phyloP scores from a whole-genome alignment of 2,888 invertebrate genomes.

The Diploptera punctata region DNA sequence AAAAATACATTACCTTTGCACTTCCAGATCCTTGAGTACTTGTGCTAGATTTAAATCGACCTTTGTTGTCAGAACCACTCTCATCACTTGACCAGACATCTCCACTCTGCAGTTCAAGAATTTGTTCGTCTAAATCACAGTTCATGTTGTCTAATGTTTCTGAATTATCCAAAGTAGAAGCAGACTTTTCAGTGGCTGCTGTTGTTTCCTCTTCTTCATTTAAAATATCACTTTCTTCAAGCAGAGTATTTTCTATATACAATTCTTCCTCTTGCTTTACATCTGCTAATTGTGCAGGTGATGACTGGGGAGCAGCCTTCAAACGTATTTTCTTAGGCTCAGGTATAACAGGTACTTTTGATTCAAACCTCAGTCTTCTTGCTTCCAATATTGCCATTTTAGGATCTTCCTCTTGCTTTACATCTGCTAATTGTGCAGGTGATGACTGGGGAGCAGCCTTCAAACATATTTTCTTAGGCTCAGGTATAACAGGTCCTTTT shows the following conservation, averaged over 20 bases:
- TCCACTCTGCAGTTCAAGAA: slow-evolving; percentile 28
- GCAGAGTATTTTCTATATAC: too few species aligned
- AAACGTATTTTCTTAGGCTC: too few species aligned
- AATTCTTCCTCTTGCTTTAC: neutral
- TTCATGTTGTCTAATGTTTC: slow-evolving; percentile 35
- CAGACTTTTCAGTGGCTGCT: too few species aligned
- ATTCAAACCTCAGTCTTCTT: too few species aligned
- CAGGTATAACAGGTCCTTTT: slow-evolving; percentile 55
- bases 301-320: too few species aligned
- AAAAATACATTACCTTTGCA: slow-evolving; percentile 9
- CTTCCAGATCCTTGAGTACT: neutral
- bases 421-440: neutral
- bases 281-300: too few species aligned
- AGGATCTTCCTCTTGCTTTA: too few species aligned
- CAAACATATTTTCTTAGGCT: slow-evolving; percentile 60
- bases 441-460: slow-evolving; percentile 42
- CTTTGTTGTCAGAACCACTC: slow-evolving; percentile 54
- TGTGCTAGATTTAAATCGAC: slow-evolving; percentile 51
- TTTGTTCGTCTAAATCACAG: slow-evolving; percentile 42
- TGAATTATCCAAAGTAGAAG: slow-evolving; percentile 37
- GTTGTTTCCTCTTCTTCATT: neutral
- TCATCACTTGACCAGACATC: slow-evolving; percentile 55
- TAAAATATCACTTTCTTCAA: too few species aligned
- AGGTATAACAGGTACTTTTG: too few species aligned
- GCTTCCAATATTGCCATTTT: too few species aligned